Conservation (phyloP, 2,888 invertebrate genomes). For the Lutraria lutraria region DNA sequence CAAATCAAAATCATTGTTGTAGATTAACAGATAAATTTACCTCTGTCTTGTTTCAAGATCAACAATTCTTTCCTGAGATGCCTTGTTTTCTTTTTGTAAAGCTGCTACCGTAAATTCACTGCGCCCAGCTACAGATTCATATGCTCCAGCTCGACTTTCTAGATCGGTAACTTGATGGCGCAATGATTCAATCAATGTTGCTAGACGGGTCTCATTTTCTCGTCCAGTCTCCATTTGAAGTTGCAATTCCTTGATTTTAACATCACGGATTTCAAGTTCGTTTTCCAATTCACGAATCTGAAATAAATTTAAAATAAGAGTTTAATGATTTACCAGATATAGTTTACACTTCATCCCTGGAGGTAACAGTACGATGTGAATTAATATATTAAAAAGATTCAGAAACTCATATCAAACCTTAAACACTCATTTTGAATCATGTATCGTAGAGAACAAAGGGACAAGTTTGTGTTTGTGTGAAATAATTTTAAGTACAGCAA, state of each 20-base stretch:
- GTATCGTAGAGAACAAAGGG: no score
- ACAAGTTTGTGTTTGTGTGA: no score
- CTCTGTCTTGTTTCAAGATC: slow-evolving; percentile 85
- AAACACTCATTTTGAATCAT: no score
- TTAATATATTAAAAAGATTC: neutral
- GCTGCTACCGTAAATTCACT: slow-evolving; percentile 84
- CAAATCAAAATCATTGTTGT: no score
- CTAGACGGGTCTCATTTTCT: slow-evolving; percentile 82
- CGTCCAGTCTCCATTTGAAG: slow-evolving; percentile 80
- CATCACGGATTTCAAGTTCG: slow-evolving; percentile 84
- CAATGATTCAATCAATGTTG: slow-evolving; percentile 78
- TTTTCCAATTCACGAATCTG: slow-evolving; percentile 81
- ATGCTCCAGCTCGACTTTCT: slow-evolving; percentile 81
- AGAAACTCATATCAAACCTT: no score
- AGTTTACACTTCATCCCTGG: no score
- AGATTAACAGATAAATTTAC: slow-evolving; percentile 65
- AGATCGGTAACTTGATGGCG: slow-evolving; percentile 81
- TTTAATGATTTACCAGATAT: neutral
- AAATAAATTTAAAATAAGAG: slow-evolving; percentile 24
- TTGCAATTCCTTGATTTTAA: slow-evolving; percentile 83
- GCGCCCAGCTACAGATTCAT: slow-evolving; percentile 83
- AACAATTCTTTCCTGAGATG: slow-evolving; percentile 82
- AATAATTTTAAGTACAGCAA: no score
- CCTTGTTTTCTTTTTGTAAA: slow-evolving; percentile 84
- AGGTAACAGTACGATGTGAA: no score